Evolutionary conservation across 1,140 invertebrate species (phyloP), one percentile per base, ranked within the genome.

Genomic region (Steinernema khuongi): DNA sequence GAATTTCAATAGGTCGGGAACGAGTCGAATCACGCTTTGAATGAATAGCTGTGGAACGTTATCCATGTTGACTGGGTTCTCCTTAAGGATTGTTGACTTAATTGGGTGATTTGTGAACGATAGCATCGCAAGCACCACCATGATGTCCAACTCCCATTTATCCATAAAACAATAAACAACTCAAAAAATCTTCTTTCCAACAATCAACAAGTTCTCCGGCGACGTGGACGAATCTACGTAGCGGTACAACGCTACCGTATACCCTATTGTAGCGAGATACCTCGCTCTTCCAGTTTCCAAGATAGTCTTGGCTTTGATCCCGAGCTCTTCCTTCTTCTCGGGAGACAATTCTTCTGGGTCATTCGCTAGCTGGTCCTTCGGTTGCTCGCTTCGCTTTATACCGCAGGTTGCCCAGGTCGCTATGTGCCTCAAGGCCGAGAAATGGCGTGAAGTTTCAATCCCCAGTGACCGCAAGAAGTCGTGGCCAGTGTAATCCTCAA

Each of bases 381-480:
- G 41, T 26, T n/a, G n/a, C n/a, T 78, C 72, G 14, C 18, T 73
- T 29, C 79, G 28, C 17, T 44, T 60, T 26, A 80, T 77, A 1
- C 73, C 73, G 70, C 79, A 80, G 41, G 33, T 71, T 1, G 77
- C 73, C 79, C 79, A 80, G 18, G 79, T 79, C 1, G 79, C 79
- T 1, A 81, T 33, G 30, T 81, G 79, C 28, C 79, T 29, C 17
- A 80, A 73, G 26, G 79, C 79, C 7, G 79, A 32, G 67, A 80
- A 80, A 11, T 78, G 32, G 2, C 31, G 31, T 11, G 50, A 22
- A 0, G 79, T 44, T 18, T 4, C 17, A 33, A 79, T 76, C 29
- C 70, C 75, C 43, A 78, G 19, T n/a, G 7, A 2, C 0, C 73
- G 22, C 14, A 79, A 31, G 44, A 80, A 79, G 2, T 66, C 50